A percentile compares a stretch with the other conserved stretches of the same genome.
phyloP scores from a whole-genome alignment of 2,888 invertebrate species.

The Oligia latruncula region DNA sequence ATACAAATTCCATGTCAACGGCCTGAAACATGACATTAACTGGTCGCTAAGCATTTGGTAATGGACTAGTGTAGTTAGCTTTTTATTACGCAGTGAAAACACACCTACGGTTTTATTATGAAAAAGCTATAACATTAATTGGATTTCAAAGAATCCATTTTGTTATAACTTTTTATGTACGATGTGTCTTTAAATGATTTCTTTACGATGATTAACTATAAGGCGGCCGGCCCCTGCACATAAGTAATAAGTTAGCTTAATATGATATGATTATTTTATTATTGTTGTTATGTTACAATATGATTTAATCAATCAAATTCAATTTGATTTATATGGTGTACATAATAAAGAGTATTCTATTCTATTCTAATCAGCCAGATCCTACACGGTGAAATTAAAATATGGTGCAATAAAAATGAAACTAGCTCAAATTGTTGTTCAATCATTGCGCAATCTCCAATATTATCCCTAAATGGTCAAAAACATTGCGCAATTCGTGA shows the following conservation, averaged over 20 bases:
- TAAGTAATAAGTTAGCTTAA: not conserved
- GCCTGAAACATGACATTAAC: slow-evolving; percentile 24
- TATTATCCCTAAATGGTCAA: not conserved
- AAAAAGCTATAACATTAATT: slow-evolving; percentile 40
- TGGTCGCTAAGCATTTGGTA: slow-evolving; percentile 53
- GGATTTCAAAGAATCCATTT: slow-evolving; percentile 46
- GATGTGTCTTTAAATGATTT: slow-evolving; percentile 16
- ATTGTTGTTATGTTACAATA: too few species aligned
- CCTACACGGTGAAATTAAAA: not conserved
- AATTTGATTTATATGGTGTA: too few species aligned
- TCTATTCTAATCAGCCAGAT: too few species aligned
- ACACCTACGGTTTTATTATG: slow-evolving; percentile 39
- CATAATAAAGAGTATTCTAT: too few species aligned
- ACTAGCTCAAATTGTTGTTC: not conserved
- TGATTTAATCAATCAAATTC: too few species aligned
- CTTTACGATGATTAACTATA: not conserved
- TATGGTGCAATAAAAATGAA: not conserved
- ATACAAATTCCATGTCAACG: slow-evolving; percentile 56
- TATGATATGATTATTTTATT: too few species aligned
- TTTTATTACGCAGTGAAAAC: slow-evolving; percentile 53
- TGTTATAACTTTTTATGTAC: slow-evolving; percentile 16
- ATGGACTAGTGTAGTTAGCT: slow-evolving; percentile 52
- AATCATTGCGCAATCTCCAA: not conserved
- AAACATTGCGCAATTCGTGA: not conserved
- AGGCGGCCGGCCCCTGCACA: not conserved